Percentiles rank a stretch among this genome's conserved stretches.
These are phyloP conservation scores for Cirrhinus mrigala DNA, from an alignment of 2,797 vertebrate species.

Conservation along the genomic window DNA sequence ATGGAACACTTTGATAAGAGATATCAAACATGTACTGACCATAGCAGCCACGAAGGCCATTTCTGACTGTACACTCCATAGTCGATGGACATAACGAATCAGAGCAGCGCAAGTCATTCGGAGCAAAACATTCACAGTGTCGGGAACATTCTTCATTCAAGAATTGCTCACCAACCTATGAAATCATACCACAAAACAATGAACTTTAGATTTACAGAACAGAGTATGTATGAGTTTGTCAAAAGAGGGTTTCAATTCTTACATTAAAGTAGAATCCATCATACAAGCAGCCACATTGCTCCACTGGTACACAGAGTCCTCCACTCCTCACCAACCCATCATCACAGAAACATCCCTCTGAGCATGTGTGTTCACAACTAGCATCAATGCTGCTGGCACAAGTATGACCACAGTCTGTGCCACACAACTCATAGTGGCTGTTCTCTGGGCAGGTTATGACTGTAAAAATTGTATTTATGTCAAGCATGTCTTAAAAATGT, in stretches of 20 bases:
- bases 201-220: background rate
- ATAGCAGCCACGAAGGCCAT: slow-evolving; percentile 68
- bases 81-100: slow-evolving; percentile 55
- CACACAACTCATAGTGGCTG: slow-evolving; percentile 79
- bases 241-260: slow-evolving; percentile 29
- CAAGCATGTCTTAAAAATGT: background rate
- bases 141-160: slow-evolving; percentile 67
- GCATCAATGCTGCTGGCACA: slow-evolving; percentile 66
- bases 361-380: slow-evolving; percentile 67
- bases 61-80: slow-evolving; percentile 68
- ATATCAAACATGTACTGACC: background rate
- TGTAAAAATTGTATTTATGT: slow-evolving; percentile 27
- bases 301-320: slow-evolving; percentile 65
- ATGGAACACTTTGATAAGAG: no score
- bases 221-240: background rate
- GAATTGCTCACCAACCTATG: slow-evolving; percentile 67
- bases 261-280: slow-evolving; percentile 72
- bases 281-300: slow-evolving; percentile 71
- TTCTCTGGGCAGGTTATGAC: slow-evolving; percentile 66
- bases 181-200: background rate
- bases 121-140: slow-evolving; percentile 67
- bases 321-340: slow-evolving; percentile 70
- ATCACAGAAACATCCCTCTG: slow-evolving; percentile 78
- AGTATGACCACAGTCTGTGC: slow-evolving; percentile 71
- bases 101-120: slow-evolving; percentile 65